Evolutionary conservation across 2,797 vertebrate species (phyloP).

Genomic region (Myotis vivesi): DNA sequence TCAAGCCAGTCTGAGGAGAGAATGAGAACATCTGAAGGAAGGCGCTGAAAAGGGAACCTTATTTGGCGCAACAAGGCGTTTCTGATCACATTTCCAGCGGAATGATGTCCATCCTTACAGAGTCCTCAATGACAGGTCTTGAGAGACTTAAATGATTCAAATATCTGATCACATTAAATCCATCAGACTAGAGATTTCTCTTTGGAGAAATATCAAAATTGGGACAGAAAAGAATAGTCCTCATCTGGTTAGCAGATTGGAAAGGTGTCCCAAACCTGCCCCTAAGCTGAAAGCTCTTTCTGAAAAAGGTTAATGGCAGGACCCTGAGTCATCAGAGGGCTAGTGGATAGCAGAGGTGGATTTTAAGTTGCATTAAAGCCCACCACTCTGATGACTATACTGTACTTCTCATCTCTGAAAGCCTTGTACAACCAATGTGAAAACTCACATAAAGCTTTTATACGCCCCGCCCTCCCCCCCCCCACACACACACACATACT

Average conservation of each 20-base stretch:
- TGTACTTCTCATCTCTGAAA: background rate
- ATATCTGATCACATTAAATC: background rate
- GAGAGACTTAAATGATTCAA: background rate
- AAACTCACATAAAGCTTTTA: background rate
- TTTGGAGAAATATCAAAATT: background rate
- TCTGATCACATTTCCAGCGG: background rate
- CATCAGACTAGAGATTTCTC: background rate
- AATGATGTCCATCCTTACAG: background rate
- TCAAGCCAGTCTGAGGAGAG: background rate
- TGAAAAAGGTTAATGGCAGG: background rate
- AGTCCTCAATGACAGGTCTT: background rate
- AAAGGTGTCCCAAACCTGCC: background rate
- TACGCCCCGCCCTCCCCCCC: fast-evolving
- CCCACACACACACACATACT: too few species aligned
- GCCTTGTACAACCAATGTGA: background rate
- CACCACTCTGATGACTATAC: background rate
- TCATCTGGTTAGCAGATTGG: background rate
- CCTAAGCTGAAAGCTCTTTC: background rate
- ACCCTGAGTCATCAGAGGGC: background rate
- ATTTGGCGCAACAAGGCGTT: background rate
- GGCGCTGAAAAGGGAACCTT: background rate
- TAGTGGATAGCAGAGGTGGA: background rate
- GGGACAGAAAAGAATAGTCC: background rate
- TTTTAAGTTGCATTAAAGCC: background rate
- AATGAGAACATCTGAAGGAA: background rate